A percentile compares a stretch with the other conserved stretches of the same genome.
phyloP scores from a whole-genome alignment of 2,888 invertebrate genomes.

The Melanargia galathea region DNA sequence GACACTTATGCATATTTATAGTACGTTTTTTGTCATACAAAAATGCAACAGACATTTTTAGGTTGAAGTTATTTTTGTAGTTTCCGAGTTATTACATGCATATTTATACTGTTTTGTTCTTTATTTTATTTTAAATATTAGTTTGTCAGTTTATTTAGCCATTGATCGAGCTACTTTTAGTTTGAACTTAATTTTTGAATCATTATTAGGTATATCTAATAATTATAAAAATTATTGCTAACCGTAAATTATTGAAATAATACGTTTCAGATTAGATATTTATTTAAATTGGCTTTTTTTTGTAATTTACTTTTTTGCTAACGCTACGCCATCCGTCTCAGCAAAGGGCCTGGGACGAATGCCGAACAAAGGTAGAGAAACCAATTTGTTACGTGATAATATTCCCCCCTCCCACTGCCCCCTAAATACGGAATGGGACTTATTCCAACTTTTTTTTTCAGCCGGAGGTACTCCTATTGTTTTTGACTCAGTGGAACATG shows the following conservation, averaged over 20 bases:
- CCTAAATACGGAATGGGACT: slow-evolving; percentile 59
- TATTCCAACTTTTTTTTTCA: slow-evolving; percentile 56
- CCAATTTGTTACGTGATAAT: slow-evolving; percentile 83
- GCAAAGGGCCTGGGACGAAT: slow-evolving; percentile 62
- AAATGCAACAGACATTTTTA: neutral
- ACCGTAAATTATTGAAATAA: too few relatives aligned
- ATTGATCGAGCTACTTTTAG: neutral
- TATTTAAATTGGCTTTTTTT: neutral
- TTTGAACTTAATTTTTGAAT: too few relatives aligned
- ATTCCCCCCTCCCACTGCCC: slow-evolving; percentile 58
- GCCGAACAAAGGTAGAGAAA: slow-evolving; percentile 80
- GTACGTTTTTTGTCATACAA: neutral
- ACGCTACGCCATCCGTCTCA: slow-evolving; percentile 62
- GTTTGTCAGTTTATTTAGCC: neutral
- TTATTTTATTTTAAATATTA: neutral
- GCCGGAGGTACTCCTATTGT: slow-evolving; percentile 48
- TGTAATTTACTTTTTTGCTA: slow-evolving; percentile 45
- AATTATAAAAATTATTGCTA: too few relatives aligned
- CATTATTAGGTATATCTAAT: too few relatives aligned
- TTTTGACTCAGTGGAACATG: slow-evolving; percentile 38
- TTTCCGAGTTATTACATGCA: neutral
- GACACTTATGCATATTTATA: slow-evolving; percentile 10
- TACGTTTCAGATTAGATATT: too few relatives aligned
- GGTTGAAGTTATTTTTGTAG: neutral
- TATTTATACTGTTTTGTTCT: neutral